Evolutionary conservation across 2,797 vertebrate species (phyloP).

Genomic region (Picus viridis): DNA sequence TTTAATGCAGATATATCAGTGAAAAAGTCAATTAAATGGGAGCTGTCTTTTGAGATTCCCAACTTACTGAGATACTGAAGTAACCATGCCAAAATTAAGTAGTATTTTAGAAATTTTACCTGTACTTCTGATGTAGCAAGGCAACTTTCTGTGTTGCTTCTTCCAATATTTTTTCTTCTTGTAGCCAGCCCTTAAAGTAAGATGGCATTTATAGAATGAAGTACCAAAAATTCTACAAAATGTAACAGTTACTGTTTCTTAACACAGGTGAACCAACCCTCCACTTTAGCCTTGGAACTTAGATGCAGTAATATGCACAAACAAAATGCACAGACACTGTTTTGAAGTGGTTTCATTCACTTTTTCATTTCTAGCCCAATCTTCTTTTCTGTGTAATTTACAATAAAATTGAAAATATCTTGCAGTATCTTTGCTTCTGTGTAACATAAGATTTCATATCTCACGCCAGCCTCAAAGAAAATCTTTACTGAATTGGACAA

Average conservation of each 20-base stretch:
- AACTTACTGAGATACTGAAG: background rate
- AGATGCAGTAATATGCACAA: background rate
- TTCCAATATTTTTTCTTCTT: slow-evolving; percentile 95
- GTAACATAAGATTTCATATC: background rate
- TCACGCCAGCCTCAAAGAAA: background rate
- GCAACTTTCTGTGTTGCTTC: slow-evolving; percentile 98
- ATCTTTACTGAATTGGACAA: background rate
- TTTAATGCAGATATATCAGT: background rate
- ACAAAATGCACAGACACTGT: background rate
- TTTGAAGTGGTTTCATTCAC: background rate
- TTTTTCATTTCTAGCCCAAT: background rate
- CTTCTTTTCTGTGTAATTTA: background rate
- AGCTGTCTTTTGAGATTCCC: background rate
- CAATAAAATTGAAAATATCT: background rate
- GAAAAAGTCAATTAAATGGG: background rate
- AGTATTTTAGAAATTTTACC: slow-evolving; percentile 77
- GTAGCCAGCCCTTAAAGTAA: slow-evolving; percentile 90
- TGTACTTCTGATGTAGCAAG: slow-evolving; percentile 92
- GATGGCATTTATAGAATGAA: background rate
- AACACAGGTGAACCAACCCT: fast-evolving
- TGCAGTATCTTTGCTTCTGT: background rate
- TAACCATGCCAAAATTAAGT: background rate
- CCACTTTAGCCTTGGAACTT: background rate
- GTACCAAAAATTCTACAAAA: background rate
- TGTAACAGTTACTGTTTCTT: background rate